Conservation (phyloP, 2,113 vertebrate genomes). For the Phalacrocorax carbo region DNA sequence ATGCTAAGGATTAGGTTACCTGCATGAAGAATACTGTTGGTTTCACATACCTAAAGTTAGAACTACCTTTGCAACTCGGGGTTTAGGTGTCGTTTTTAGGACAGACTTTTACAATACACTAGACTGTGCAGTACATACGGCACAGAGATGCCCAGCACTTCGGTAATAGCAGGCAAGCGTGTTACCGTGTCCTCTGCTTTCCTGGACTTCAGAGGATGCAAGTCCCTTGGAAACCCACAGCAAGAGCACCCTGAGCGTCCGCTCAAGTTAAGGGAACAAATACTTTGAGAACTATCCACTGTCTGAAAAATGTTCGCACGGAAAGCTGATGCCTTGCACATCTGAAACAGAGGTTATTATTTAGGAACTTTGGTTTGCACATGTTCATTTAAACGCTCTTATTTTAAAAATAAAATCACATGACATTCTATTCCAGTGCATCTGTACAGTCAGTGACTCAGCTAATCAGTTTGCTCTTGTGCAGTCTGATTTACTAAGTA, state of each 20-base stretch:
- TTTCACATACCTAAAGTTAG: background rate
- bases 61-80: background rate
- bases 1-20: background rate
- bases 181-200: background rate
- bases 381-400: background rate
- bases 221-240: background rate
- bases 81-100: background rate
- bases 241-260: rapidly evolving
- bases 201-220: background rate
- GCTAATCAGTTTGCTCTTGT: conserved; percentile 44
- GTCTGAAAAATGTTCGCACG: background rate
- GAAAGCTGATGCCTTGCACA: background rate
- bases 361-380: background rate
- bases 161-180: background rate
- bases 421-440: conserved; percentile 26
- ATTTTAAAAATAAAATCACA: conserved; percentile 51
- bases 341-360: background rate
- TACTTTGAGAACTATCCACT: background rate
- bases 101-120: background rate
- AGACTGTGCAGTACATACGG: rapidly evolving
- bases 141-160: background rate
- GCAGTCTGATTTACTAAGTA: background rate
- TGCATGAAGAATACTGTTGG: background rate
- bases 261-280: background rate
- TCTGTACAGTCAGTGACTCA: conserved; percentile 31